Conservation (phyloP, 2,888 invertebrate species). For the Oegoconia quadripuncta region DNA sequence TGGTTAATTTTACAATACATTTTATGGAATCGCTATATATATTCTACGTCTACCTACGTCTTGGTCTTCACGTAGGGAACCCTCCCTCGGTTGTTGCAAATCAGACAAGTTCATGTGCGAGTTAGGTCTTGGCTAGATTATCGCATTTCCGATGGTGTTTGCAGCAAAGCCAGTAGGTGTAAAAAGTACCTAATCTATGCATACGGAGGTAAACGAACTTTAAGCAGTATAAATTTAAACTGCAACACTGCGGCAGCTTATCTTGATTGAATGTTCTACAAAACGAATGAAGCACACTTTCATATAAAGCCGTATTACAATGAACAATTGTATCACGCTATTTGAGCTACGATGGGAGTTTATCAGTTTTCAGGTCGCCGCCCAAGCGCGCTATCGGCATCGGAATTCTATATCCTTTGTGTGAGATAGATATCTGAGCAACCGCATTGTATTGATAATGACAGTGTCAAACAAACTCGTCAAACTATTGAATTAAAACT, state of each 20-base stretch:
- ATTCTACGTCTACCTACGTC: too few relatives aligned
- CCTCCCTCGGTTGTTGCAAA: background rate
- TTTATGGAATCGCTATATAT: too few relatives aligned
- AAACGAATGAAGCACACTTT: background rate
- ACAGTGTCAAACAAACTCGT: too few relatives aligned
- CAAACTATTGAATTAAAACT: too few relatives aligned
- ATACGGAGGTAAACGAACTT: constrained; percentile 40
- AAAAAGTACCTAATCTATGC: constrained; percentile 39
- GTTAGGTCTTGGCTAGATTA: constrained; percentile 25
- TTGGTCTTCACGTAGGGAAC: too few relatives aligned
- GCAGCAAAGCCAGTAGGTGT: constrained; percentile 21
- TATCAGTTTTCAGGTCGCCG: constrained; percentile 12
- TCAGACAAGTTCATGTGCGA: background rate
- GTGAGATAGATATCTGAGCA: too few relatives aligned
- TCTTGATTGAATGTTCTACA: constrained; percentile 11
- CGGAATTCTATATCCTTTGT: too few relatives aligned
- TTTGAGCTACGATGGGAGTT: background rate
- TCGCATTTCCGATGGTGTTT: constrained; percentile 51
- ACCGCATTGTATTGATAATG: too few relatives aligned
- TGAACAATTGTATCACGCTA: background rate
- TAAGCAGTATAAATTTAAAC: constrained; percentile 22
- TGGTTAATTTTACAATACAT: too few relatives aligned
- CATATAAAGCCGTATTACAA: background rate
- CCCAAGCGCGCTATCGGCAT: constrained; percentile 12
- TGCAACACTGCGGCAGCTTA: constrained; percentile 16